Base-by-base conservation (phyloP, 2,113 vertebrate species). In the Protobothrops mucrosquamatus region DNA sequence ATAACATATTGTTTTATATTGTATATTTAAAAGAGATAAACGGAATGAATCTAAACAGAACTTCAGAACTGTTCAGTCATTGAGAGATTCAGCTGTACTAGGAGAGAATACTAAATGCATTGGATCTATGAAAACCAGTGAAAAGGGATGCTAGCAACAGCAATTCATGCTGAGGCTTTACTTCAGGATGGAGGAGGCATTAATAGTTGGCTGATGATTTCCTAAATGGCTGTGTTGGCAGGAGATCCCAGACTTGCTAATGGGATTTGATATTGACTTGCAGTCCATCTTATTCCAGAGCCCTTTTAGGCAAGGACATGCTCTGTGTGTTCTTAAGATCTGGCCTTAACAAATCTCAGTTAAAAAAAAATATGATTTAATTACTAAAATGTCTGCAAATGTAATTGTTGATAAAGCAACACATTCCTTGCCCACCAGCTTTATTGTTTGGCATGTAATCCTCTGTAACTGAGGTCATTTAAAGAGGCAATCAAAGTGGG, bases 1-100 rank as follows among this genome's bases (percentile, higher is more conserved):
- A 96, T 92, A 96, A 96, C 95, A 95, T 97, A 97, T 96, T 96
- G 97, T 98, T 97, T 98, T 98, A 97, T 97, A 97, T 96, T 96
- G 97, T 97, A 97, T 95, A 96, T 96, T 97, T 96, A 94, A 96
- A 91, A 88, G 95, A 95, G 97, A 96, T 94, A 97, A 96, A 93
- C 93, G 89, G 94, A 95, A 94, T 26, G 89, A 91, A 93, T 89
- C 26, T 11, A 61, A 54, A 85, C 46, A 15, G 61, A 88, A 56
- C 51, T 91, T 59, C 39, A 56, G n/a, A 61, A 90, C 89, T 23
- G n/a, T 90, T 89, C 85, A 14, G 59, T 92, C 92, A 92, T 89
- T 92, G 8, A 23, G 74, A 85, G 24, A n/a, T 39, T 14, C 51
- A 57, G 64, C 4, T 46, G 39, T 89, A 29, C 55, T 39, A 26